Percentiles rank a stretch among this genome's conserved stretches.
phyloP scores from a whole-genome alignment of 2,888 invertebrate genomes.

The Cephus pygmeus region DNA sequence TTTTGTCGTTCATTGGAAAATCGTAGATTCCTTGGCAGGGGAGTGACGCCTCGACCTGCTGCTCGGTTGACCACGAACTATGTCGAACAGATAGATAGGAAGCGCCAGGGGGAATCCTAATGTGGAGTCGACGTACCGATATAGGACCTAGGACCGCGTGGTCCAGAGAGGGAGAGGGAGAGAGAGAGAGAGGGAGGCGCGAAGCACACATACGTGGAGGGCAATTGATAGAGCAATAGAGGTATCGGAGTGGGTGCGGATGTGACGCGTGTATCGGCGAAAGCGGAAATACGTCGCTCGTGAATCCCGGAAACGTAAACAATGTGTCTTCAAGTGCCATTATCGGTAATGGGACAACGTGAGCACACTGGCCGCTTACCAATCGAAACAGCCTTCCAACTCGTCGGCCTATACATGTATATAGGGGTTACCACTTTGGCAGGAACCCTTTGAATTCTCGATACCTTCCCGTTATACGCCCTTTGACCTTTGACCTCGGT shows the following conservation, averaged over 20 bases:
- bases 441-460: not conserved
- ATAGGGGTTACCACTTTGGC: not conserved
- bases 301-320: constrained; percentile 37
- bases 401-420: too few relatives aligned
- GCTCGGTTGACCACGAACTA: too few relatives aligned
- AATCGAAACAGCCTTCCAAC: not conserved
- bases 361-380: constrained; percentile 3
- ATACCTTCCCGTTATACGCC: not conserved
- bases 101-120: too few relatives aligned
- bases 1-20: too few relatives aligned
- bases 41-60: too few relatives aligned
- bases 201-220: not conserved
- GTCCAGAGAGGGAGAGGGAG: not conserved
- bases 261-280: not conserved
- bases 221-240: constrained; percentile 23
- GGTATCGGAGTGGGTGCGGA: constrained; percentile 12
- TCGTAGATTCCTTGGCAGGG: too few relatives aligned
- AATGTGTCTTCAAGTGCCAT: constrained; percentile 3
- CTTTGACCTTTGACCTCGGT: not conserved
- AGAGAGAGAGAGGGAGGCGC: not conserved
- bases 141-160: not conserved
- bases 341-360: constrained; percentile 48
- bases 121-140: too few relatives aligned
- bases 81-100: too few relatives aligned
- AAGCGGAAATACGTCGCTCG: constrained; percentile 18